Conservation (phyloP, 2,888 invertebrate species). For the Liopterus haemorrhoidalis region DNA sequence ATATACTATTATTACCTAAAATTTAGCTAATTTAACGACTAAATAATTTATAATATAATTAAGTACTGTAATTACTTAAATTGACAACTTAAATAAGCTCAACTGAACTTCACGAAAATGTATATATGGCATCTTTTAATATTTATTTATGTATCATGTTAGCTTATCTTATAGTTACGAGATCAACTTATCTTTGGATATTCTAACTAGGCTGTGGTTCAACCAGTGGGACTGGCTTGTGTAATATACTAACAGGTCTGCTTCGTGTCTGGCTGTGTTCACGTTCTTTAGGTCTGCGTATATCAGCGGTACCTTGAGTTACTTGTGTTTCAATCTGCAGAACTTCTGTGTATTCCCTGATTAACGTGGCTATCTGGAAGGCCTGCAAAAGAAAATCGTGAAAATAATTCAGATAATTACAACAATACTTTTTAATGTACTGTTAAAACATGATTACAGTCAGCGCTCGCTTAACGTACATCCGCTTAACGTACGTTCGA, state of each 20-base stretch:
- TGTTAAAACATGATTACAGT: conserved; percentile 10
- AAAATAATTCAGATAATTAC: conserved; percentile 1
- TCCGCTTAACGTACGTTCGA: no score
- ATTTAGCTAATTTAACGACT: no score
- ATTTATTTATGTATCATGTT: no score
- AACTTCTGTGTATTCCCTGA: conserved; percentile 80
- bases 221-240: conserved; percentile 53
- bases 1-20: no score
- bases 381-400: conserved; percentile 53
- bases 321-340: conserved; percentile 42
- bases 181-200: no score
- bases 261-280: conserved; percentile 35
- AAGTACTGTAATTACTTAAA: no score
- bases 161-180: no score
- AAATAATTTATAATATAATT: no score
- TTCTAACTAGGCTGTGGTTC: conserved; percentile 56
- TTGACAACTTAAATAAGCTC: no score
- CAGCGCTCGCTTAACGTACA: no score
- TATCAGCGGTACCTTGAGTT: conserved; percentile 13
- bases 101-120: no score
- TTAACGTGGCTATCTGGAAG: conserved; percentile 86
- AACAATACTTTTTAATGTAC: neutral
- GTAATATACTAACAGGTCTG: conserved; percentile 50
- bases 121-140: no score
- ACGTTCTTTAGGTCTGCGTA: conserved; percentile 2